Evolutionary conservation across 2,113 vertebrate genomes (phyloP).

Genomic region (Mirza zaza): DNA sequence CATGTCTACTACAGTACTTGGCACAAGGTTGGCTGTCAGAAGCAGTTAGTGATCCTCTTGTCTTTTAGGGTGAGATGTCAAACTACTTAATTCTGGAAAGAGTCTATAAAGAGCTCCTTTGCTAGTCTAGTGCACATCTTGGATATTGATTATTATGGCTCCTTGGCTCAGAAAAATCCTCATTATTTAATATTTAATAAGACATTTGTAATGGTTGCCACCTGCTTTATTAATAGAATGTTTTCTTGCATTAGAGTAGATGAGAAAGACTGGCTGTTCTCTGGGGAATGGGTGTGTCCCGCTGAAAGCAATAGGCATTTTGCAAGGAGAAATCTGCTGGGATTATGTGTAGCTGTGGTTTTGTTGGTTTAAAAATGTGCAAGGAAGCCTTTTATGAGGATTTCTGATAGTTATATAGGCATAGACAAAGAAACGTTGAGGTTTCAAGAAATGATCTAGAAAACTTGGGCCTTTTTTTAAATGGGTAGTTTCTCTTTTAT

Average conservation of each 20-base stretch:
- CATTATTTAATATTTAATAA: conserved; percentile 48
- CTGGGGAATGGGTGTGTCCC: neutral
- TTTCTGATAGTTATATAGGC: conserved; percentile 21
- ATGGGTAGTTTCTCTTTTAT: neutral
- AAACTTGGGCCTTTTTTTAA: neutral
- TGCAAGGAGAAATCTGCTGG: neutral
- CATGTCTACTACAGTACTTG: neutral
- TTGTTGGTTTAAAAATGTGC: conserved; percentile 42
- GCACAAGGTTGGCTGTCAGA: neutral
- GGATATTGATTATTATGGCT: neutral
- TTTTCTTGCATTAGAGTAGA: conserved; percentile 42
- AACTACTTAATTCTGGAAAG: neutral
- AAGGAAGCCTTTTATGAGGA: conserved; percentile 3
- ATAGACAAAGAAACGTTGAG: neutral
- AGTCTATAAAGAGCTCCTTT: conserved; percentile 30
- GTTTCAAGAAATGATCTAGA: conserved; percentile 29
- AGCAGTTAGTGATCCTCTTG: neutral
- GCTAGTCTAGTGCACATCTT: neutral
- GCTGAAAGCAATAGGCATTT: conserved; percentile 41
- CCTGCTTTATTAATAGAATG: conserved; percentile 52
- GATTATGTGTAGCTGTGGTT: conserved; percentile 2
- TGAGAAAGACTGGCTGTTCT: neutral
- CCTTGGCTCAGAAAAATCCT: conserved; percentile 28
- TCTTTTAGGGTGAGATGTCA: neutral
- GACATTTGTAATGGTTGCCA: conserved; percentile 52